Conservation (phyloP, 2,113 vertebrate genomes). For the Sturnira hondurensis region DNA sequence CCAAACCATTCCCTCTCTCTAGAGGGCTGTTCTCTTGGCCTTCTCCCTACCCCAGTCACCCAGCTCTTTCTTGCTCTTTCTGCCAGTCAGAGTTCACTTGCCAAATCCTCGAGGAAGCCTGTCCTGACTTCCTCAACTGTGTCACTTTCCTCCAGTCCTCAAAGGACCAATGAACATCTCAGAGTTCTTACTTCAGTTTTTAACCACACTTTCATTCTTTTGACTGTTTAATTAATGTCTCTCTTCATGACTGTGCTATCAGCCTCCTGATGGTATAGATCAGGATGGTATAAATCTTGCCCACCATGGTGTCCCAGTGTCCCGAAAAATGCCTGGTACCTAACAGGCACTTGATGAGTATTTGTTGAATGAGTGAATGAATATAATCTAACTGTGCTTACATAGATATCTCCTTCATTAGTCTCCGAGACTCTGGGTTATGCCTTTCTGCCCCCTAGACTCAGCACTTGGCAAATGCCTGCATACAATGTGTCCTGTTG, state of each 20-base stretch:
- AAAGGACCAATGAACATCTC: background rate
- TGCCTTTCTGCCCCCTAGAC: background rate
- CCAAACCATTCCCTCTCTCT: background rate
- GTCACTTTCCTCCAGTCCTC: background rate
- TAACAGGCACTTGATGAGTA: slow-evolving; percentile 36
- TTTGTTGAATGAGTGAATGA: slow-evolving; percentile 21
- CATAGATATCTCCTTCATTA: background rate
- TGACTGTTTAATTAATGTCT: slow-evolving; percentile 42
- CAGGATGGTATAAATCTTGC: no score
- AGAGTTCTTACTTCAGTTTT: background rate
- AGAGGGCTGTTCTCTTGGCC: background rate
- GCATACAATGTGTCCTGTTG: background rate
- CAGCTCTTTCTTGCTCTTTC: background rate
- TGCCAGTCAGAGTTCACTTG: background rate
- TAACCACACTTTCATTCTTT: slow-evolving; percentile 19
- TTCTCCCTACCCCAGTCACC: background rate
- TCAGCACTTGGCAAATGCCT: background rate
- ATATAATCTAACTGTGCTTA: slow-evolving; percentile 1
- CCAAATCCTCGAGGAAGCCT: background rate
- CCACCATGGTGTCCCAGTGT: background rate
- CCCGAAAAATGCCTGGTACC: slow-evolving; percentile 48
- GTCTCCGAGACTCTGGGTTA: background rate
- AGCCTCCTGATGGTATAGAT: background rate
- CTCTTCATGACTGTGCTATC: background rate
- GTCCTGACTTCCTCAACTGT: background rate